Evolutionary conservation across 2,888 invertebrate species (phyloP).

Genomic region (Drosophila nigritarsus): DNA sequence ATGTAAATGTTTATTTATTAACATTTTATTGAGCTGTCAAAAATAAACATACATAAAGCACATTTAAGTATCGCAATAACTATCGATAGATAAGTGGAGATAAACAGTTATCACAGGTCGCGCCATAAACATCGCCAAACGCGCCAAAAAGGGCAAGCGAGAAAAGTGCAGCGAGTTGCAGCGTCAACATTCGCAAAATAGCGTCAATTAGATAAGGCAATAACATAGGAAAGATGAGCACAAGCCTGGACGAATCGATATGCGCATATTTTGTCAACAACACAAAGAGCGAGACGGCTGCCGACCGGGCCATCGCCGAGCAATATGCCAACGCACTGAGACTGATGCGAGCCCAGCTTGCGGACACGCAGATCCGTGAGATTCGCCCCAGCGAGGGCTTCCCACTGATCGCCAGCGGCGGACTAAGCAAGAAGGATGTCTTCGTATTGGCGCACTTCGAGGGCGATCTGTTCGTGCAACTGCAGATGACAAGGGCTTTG

Average conservation of each 20-base stretch:
- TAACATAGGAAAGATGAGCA: conserved; percentile 55
- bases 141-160: conserved; percentile 36
- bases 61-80: not conserved
- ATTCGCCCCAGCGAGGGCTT: conserved; percentile 88
- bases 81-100: conserved; percentile 17
- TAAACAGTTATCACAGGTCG: conserved; percentile 3
- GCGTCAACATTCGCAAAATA: not conserved
- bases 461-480: conserved; percentile 89
- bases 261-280: conserved; percentile 82
- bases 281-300: conserved; percentile 36
- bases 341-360: conserved; percentile 76
- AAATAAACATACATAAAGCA: not conserved
- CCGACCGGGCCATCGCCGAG: conserved; percentile 33
- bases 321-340: conserved; percentile 66
- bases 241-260: conserved; percentile 80
- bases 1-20: not conserved
- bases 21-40: not conserved
- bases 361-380: conserved; percentile 86
- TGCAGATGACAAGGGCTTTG: conserved; percentile 89
- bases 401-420: conserved; percentile 86
- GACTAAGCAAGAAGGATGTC: conserved; percentile 89
- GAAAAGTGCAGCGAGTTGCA: not conserved
- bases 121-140: conserved; percentile 12
- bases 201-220: not conserved
- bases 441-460: conserved; percentile 92